Conservation (phyloP, 2,888 invertebrate species). For the Ophraella communa region DNA sequence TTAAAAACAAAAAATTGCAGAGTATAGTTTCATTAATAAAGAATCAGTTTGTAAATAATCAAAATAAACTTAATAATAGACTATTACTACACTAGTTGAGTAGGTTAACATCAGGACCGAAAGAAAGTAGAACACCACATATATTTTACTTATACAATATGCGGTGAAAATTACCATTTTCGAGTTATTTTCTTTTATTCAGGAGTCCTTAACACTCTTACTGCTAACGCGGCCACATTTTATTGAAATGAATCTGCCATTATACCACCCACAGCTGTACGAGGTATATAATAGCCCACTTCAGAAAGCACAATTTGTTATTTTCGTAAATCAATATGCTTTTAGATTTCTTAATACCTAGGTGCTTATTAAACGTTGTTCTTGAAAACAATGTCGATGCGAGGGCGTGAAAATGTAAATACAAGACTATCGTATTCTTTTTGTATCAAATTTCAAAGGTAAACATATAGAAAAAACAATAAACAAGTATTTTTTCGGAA, state of each 20-base stretch:
- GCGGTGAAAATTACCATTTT: neutral
- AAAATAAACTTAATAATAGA: too few relatives aligned
- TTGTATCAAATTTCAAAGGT: too few relatives aligned
- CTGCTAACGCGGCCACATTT: neutral
- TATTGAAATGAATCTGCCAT: neutral
- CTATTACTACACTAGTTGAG: too few relatives aligned
- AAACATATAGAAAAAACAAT: too few relatives aligned
- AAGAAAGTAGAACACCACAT: neutral
- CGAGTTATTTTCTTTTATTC: neutral
- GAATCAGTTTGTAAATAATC: too few relatives aligned
- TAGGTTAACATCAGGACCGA: neutral
- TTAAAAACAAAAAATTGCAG: too few relatives aligned
- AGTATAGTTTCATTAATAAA: too few relatives aligned
- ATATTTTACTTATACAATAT: neutral
- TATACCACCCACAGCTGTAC: neutral
- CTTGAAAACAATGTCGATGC: too few relatives aligned
- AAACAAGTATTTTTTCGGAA: too few relatives aligned
- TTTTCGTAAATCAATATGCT: neutral
- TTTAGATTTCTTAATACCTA: neutral
- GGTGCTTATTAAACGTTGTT: too few relatives aligned
- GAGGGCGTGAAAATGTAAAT: neutral
- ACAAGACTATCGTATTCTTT: too few relatives aligned
- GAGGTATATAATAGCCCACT: neutral
- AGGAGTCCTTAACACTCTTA: neutral
- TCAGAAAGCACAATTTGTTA: neutral